A percentile compares a stretch with the other conserved stretches of the same genome.
Conservation (phyloP, 2,113 vertebrate species). For the Haplochromis burtoni region DNA sequence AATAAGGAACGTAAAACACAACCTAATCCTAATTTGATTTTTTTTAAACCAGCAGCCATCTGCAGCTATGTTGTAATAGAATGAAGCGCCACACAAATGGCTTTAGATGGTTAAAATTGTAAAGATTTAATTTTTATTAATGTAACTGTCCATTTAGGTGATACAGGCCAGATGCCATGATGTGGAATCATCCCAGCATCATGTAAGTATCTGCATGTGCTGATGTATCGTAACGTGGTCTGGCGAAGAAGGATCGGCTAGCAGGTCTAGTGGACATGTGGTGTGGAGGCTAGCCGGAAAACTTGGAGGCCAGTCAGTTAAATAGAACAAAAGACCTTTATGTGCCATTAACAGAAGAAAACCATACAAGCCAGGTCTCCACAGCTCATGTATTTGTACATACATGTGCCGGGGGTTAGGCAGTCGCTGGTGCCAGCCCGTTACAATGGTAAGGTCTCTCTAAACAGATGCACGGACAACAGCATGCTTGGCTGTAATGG, state of each 20-base stretch:
- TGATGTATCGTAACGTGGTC: not conserved
- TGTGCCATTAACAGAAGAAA: not conserved
- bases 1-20: not conserved
- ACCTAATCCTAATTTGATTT: not conserved
- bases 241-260: not conserved
- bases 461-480: not conserved
- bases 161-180: not conserved
- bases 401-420: not conserved
- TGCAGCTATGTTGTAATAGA: not conserved
- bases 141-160: not conserved
- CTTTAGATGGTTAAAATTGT: not conserved
- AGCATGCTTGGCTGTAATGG: not conserved
- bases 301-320: not conserved
- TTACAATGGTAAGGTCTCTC: not conserved
- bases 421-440: not conserved
- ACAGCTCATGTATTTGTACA: not conserved
- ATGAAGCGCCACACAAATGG: not conserved
- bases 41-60: not conserved
- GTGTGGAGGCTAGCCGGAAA: not conserved
- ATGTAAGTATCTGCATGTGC: not conserved
- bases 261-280: not conserved
- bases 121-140: not conserved
- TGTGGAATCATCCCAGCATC: not conserved
- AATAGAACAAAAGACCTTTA: not conserved
- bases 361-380: not conserved